Conservation (phyloP, 2,888 invertebrate genomes). For the Pardosa pseudoannulata region DNA sequence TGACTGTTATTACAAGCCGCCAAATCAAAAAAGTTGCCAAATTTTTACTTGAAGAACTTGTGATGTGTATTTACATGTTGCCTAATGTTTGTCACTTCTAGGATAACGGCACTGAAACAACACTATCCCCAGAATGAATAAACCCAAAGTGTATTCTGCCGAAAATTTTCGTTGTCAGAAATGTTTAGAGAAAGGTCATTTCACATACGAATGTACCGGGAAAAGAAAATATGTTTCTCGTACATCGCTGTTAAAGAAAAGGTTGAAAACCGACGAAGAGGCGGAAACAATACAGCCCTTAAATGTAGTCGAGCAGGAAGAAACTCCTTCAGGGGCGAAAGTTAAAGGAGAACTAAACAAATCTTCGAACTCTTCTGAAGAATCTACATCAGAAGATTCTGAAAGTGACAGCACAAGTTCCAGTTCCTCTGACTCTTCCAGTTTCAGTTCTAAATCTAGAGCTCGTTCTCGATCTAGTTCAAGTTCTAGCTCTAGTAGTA, state of each 20-base stretch:
- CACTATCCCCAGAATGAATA: too few relatives aligned
- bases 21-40: too few relatives aligned
- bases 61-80: too few relatives aligned
- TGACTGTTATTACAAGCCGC: too few relatives aligned
- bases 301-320: conserved; percentile 12
- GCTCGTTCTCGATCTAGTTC: conserved; percentile 12
- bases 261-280: conserved; percentile 80
- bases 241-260: conserved; percentile 86
- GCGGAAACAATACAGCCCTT: conserved; percentile 52
- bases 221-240: conserved; percentile 92
- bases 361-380: neutral
- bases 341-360: neutral
- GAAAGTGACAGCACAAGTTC: conserved; percentile 54
- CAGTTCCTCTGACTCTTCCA: conserved; percentile 2
- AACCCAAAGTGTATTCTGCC: neutral
- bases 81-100: too few relatives aligned
- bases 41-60: too few relatives aligned
- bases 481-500: conserved; percentile 2
- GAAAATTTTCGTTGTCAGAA: conserved; percentile 88
- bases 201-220: conserved; percentile 95
- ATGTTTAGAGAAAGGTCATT: conserved; percentile 93
- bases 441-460: conserved; percentile 25
- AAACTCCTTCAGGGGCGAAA: neutral
- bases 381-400: conserved; percentile 38
- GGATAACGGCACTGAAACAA: too few relatives aligned